A percentile compares a stretch with the other conserved stretches of the same genome.
Evolutionary conservation across 2,888 invertebrate genomes (phyloP).

Genomic region (Eupithecia subumbrata): DNA sequence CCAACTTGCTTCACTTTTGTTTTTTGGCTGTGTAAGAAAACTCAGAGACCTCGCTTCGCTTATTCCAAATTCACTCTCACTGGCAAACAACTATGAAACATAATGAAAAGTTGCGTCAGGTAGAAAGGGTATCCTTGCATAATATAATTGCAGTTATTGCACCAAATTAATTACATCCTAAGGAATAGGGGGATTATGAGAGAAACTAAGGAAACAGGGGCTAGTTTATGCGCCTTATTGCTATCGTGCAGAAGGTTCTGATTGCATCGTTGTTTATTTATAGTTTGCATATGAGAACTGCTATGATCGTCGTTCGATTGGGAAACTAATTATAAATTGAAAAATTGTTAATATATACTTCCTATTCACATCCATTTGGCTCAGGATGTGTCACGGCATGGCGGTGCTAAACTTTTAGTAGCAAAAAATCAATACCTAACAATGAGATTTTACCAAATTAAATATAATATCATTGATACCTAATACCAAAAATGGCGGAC

Average conservation of each 20-base stretch:
- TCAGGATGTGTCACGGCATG: neutral
- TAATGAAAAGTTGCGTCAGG: constrained; percentile 66
- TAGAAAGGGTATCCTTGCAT: constrained; percentile 71
- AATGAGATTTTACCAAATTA: no score
- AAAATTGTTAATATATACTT: neutral
- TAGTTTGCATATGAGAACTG: constrained; percentile 6
- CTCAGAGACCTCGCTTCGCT: constrained; percentile 12
- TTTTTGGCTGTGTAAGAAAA: constrained; percentile 6
- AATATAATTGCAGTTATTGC: constrained; percentile 44
- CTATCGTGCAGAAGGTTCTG: constrained; percentile 20
- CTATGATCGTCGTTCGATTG: neutral
- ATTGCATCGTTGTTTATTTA: constrained; percentile 9
- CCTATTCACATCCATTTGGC: neutral
- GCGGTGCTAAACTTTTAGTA: no score
- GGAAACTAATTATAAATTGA: constrained; percentile 2
- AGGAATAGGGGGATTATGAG: constrained; percentile 36
- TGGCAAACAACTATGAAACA: constrained; percentile 60
- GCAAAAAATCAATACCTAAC: neutral
- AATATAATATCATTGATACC: no score
- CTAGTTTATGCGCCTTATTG: constrained; percentile 17
- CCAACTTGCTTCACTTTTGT: neutral
- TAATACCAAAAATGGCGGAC: neutral
- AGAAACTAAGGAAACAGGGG: constrained; percentile 37
- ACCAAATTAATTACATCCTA: constrained; percentile 47
- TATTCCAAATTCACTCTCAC: constrained; percentile 43